Base-by-base conservation (phyloP, 2,113 vertebrate genomes). In the Nycticebus coucang region DNA sequence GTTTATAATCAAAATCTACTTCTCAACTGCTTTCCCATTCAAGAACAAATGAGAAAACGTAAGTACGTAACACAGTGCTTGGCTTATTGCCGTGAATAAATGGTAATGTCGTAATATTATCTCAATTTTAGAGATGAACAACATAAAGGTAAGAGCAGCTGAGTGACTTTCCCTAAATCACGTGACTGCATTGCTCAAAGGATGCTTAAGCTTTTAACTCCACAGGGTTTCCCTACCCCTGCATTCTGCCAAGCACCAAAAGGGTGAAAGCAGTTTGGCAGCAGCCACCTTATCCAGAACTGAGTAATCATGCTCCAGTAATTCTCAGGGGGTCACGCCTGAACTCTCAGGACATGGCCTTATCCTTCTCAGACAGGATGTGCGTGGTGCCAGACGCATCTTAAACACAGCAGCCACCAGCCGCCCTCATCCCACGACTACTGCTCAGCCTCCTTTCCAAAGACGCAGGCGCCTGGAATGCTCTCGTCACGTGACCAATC, bases 401-500 rank as follows among this genome's bases (percentile, higher is more conserved):
- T 11, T 50, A 37, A 28, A 37, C 37, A 50, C 45, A 4, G 50
- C 72, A 64, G 81, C 88, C 95, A 59, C 11, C 10, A 24, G 75
- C 35, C 82, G 79, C 85, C 68, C 60, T 71, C 77, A 19, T 37
- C 93, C 50, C 72, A 66, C 89, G 2, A 17, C 57, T 55, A 90
- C 94, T 82, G 96, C 77, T 62, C 41, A n/a, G 89, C 81, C 64
- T 33, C 82, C 81, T 72, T 22, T 2, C 90, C 94, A 60, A 87
- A 91, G 90, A 90, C 60, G 91, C 53, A 57, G 81, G 93, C 82
- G 89, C 94, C 89, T 60, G 75, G 80, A 80, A 81, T 71, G 96
- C 96, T 91, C 33, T 15, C 57, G 28, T 96, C 97, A 96, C 93
- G 28, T 2, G 93, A 78, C 86, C 95, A 50, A 79, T 86, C 59